Evolutionary conservation across 2,113 vertebrate species (phyloP), one percentile per base, ranked within the genome.

Genomic region (Oenanthe oenanthe): DNA sequence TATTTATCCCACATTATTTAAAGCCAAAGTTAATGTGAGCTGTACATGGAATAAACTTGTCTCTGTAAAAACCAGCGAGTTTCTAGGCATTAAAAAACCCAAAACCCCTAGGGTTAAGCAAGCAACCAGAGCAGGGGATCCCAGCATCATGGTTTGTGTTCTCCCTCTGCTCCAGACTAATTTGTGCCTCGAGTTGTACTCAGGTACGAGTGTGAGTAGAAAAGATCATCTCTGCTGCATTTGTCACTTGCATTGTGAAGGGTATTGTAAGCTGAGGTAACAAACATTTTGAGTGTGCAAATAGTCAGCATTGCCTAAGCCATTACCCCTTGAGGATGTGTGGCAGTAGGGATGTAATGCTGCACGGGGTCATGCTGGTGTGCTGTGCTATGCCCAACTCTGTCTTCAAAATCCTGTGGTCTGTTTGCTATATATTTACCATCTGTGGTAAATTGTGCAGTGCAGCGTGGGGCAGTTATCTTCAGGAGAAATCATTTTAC

Each of bases 191-290:
- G 13, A 14, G 13, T 8, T 28, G 12, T 65, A 22, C 26, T 67
- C 9, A 3, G 26, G 19, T 51, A 29, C 7, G 19, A 31, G n/a
- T 26, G 16, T 1, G 17, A 25, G 8, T 28, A 40, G 28, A 45
- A 43, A 70, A 81, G 31, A 47, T 12, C 15, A 43, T 13, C 25
- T 76, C 15, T 61, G 12, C 29, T 0, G 0, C 45, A 18, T 72
- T 68, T 79, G 20, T 38, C 60, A 26, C 43, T 75, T 45, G 45
- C 19, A 19, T 18, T 1, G 3, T 13, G 48, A 73, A 79, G 14
- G 12, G 6, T 15, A 17, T 34, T 4, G 7, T 38, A n/a, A n/a
- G 6, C 6, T 7, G 4, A 67, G 14, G 34, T 74, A 56, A 42
- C 26, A 40, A 61, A 34, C 6, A 7, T 25, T 40, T 65, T 45